Base-by-base conservation (phyloP, 2,888 invertebrate genomes). In the Aporophyla nigra region DNA sequence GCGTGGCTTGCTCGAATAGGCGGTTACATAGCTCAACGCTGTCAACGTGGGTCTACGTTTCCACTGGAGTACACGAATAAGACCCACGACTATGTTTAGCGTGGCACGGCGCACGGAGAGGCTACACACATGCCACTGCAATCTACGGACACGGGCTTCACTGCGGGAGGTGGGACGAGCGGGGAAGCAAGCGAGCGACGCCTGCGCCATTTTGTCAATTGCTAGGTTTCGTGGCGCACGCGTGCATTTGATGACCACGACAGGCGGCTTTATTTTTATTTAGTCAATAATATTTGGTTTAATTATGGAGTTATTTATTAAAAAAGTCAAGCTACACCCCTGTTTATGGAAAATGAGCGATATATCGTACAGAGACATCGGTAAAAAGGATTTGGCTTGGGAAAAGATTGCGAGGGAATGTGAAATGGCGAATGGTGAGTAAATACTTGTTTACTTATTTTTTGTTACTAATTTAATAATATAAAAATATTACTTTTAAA, bases 301-400 rank as follows among this genome's bases (percentile, higher is more conserved):
- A 71, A 71, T 71, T 71, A 89, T 89, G 88, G 87, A 89, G 61
- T 49, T 77, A 1, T 89, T 89, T 63, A 88, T 89, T 63, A 84
- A 85, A 69, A 86, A 86, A 80, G 86, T 88, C 9, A 81, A 80
- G 43, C 76, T 71, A 58, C 70, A 86, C 59, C 80, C 86, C 33
- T n/a, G n/a, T n/a, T n/a, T n/a, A n/a, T n/a, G n/a, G n/a, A n/a
- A n/a, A n/a, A n/a, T n/a, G n/a, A n/a, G n/a, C n/a, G n/a, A n/a
- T n/a, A n/a, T n/a, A n/a, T n/a, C n/a, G n/a, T n/a, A n/a, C n/a
- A n/a, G n/a, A n/a, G n/a, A n/a, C n/a, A n/a, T n/a, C n/a, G n/a
- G n/a, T n/a, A n/a, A n/a, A n/a, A n/a, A n/a, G n/a, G n/a, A n/a
- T 85, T 72, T 82, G 67, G 83, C 82, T 58, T 89, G 89, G 88